A percentile compares a stretch with the other conserved stretches of the same genome.
Evolutionary conservation across 2,113 vertebrate species (phyloP).

Genomic region (Zosterops pallidus): DNA sequence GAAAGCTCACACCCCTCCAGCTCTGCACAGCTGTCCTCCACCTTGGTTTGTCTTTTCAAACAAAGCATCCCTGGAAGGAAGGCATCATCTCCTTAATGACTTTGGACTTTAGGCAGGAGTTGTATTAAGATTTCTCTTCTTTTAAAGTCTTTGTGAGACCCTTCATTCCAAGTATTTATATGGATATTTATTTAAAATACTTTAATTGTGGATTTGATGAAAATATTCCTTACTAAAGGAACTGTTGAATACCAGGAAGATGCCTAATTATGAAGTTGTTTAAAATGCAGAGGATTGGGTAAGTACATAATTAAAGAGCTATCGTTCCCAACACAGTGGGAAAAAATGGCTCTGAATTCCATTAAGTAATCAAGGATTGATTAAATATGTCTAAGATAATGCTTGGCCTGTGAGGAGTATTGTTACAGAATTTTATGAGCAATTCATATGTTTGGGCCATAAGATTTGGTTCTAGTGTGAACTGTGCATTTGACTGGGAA

Average conservation of each 20-base stretch:
- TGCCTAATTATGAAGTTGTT: constrained; percentile 11
- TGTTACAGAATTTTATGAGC: not conserved
- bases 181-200: not conserved
- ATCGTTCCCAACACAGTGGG: not conserved
- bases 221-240: not conserved
- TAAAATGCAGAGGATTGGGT: not conserved
- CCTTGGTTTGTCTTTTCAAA: not conserved
- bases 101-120: not conserved
- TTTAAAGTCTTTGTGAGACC: not conserved
- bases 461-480: not conserved
- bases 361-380: constrained; percentile 41
- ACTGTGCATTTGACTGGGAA: not conserved
- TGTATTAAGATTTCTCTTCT: not conserved
- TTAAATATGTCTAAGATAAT: not conserved
- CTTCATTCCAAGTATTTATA: not conserved
- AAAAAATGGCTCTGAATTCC: constrained; percentile 15
- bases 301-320: constrained; percentile 17
- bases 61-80: not conserved
- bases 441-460: not conserved
- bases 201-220: not conserved
- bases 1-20: not conserved
- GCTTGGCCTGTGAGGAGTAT: not conserved
- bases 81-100: not conserved
- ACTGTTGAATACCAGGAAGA: not conserved
- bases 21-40: not conserved